These are phyloP conservation scores for Chondrosia reniformis DNA, from an alignment of 37 sponge, comb jelly and placozoan species.

Conservation along the genomic window DNA sequence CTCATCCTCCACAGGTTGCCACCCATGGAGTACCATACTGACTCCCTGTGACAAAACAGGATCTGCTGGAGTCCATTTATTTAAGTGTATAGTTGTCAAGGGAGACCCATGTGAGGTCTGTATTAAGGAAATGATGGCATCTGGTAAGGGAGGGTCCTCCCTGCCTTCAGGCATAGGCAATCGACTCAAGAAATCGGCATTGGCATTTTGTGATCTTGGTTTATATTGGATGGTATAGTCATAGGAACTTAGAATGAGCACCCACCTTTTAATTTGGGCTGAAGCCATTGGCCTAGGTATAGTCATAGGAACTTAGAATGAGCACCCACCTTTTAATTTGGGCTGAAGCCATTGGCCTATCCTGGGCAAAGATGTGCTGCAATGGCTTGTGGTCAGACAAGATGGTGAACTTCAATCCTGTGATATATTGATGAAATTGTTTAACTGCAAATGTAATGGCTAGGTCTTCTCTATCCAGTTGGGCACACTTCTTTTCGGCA, in stretches of 20 bases:
- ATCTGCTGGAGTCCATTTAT: conserved; percentile 12
- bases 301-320: conserved; percentile 23
- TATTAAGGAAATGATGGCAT: neutral
- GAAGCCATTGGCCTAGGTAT: conserved; percentile 18
- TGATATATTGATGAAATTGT: neutral
- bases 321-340: conserved; percentile 30
- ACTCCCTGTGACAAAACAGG: conserved; percentile 28
- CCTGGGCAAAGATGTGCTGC: neutral
- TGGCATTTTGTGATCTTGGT: conserved; percentile 10
- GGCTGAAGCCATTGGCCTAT: neutral
- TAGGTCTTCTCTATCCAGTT: neutral
- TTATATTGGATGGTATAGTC: conserved; percentile 29
- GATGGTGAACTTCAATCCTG: neutral
- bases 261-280: conserved; percentile 30
- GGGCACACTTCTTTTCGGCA: neutral
- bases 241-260: conserved; percentile 17
- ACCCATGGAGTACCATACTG: conserved; percentile 15
- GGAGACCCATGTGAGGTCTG: neutral
- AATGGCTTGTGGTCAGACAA: neutral
- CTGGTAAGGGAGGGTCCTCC: neutral
- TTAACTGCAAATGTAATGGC: neutral
- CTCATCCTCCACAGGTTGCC: neutral
- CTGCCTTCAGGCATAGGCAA: conserved; percentile 16
- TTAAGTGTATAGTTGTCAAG: neutral
- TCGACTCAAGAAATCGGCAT: conserved; percentile 40